Conservation (phyloP, 2,797 vertebrate species). For the Sebastes melanostomus region DNA sequence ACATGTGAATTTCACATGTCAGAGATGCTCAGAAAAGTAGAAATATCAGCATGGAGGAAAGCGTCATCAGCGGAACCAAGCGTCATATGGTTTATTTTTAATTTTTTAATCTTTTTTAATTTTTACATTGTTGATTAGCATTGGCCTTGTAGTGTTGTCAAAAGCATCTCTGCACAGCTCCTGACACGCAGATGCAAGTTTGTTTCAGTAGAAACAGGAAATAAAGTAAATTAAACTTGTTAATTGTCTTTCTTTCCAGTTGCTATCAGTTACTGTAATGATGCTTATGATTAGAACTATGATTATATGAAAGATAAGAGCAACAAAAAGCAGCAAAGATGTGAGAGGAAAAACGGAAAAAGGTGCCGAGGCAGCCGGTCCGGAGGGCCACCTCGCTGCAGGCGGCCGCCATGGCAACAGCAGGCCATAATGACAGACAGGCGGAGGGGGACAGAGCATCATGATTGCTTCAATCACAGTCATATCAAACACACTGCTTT, state of each 20-base stretch:
- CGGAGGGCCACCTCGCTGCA: constrained; percentile 1
- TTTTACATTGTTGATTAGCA: background rate
- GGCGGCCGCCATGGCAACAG: constrained; percentile 50
- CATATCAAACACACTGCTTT: constrained; percentile 46
- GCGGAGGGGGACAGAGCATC: background rate
- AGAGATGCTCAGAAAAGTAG: background rate
- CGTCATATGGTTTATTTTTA: background rate
- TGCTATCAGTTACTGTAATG: background rate
- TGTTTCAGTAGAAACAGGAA: background rate
- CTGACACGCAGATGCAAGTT: background rate
- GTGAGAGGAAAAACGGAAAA: background rate
- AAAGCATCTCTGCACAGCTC: too few relatives aligned
- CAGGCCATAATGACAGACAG: constrained; percentile 19
- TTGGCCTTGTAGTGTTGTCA: too few relatives aligned
- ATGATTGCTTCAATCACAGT: constrained; percentile 42
- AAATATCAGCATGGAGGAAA: background rate
- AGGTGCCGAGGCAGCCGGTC: background rate
- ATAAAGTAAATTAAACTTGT: background rate
- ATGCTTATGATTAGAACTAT: background rate
- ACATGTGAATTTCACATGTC: background rate
- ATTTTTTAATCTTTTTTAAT: background rate
- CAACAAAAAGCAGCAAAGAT: background rate
- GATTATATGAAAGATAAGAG: background rate
- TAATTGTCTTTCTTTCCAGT: background rate
- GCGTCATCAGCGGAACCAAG: background rate